Evolutionary conservation across 2,797 vertebrate species (phyloP), one percentile per base, ranked within the genome.

Genomic region (Masticophis lateralis): DNA sequence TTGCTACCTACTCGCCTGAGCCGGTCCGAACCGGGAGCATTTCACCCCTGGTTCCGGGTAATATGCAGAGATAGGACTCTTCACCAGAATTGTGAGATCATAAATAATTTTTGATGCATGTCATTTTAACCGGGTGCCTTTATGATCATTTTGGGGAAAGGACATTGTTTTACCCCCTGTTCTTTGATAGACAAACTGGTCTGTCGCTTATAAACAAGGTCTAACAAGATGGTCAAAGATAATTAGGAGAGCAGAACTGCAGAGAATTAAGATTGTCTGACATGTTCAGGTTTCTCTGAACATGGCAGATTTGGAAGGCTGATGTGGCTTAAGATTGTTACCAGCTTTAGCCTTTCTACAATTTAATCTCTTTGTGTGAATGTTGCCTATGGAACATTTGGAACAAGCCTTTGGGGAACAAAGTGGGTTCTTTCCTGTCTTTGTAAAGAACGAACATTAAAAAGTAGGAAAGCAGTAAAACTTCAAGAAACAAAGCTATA

Each of bases 21-120:
- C 37, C 37, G 37, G 37, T 37, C 37, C 37, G 2, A 37, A 37
- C 37, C 37, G 37, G 37, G 37, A 37, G 37, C 37, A 37, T 37
- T 37, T 37, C 37, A 37, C 37, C 37, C 37, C 37, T 95, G 96
- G 66, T 94, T 96, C 91, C 89, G 95, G 86, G 93, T 91, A 87
- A 96, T 93, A 79, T 25, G 66, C 66, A 86, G 69, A 86, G 69
- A 56, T 88, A 87, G 89, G 94, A 91, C 94, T 95, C 90, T 93
- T 96, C 94, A 94, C 90, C 95, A 86, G 53, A 94, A 91, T 97
- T 91, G 55, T 94, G 93, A 95, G 94, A 95, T 93, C 93, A 95
- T 94, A 93, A 94, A 96, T 96, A 60, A 92, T 95, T 94, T 51
- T 92, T 94, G 57, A 3, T 60, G 86, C 27, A 27, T 90, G 47